Evolutionary conservation across 2,888 invertebrate species (phyloP), one percentile per base, ranked within the genome.

Genomic region (Quadroppia sp.): DNA sequence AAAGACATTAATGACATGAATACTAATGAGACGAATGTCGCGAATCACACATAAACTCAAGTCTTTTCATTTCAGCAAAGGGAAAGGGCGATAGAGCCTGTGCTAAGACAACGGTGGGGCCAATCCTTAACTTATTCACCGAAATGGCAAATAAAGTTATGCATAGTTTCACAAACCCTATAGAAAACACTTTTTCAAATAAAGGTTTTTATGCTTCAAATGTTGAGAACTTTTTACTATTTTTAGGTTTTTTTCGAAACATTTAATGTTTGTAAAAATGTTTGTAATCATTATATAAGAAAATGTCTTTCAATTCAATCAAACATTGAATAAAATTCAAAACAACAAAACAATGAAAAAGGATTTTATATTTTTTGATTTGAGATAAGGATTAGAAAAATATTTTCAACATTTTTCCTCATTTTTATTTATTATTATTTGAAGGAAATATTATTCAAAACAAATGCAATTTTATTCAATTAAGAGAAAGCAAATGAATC

Each of bases 1-100:
- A 50, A 42, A 56, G 25, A 48, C 50, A 74, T 32, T 32, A 28
- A 71, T 25, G 53, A 59, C 36, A 32, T 20, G 40, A 71, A 71
- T 36, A 56, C 36, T 36, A 71, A 71, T 56, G 32, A 2, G 2
- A 59, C 6, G 30, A 25, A 28, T 28, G 59, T 32, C 59, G 32
- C 23, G 32, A 32, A n/a, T 61, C 2, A 61, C 32, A 15, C 17
- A 61, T 61, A 30, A 61, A 61, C 61, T 61, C 11, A 61, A 32
- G 61, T 61, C 32, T 25, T 30, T 32, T 25, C 20, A 15, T 11
- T 3, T 7, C 6, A 15, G 23, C 6, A n/a, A 4, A 50, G 20
- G 50, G 45, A 45, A n/a, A 45, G 45, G n/a, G 6, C 13, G 50
- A 20, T 7, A 50, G 50, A n/a, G 50, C 9, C 6, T 9, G 15